phyloP scores from a whole-genome alignment of 2,888 invertebrate species.

The Nineta flava region DNA sequence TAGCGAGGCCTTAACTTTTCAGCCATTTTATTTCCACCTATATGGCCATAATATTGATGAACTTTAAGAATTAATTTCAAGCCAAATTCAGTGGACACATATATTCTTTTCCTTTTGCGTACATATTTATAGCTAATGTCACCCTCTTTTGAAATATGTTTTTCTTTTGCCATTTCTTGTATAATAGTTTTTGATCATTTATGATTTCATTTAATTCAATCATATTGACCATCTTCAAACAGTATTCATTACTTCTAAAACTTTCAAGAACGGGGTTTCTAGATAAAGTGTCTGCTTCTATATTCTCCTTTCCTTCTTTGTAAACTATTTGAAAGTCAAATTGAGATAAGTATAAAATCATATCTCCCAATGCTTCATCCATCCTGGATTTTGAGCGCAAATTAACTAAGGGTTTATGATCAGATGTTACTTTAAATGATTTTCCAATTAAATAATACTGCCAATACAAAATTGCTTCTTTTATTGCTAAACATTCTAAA shows the following conservation, averaged over 20 bases:
- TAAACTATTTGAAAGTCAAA: neutral
- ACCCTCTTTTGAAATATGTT: neutral
- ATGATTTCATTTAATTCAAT: neutral
- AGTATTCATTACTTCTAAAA: neutral
- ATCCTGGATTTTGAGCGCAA: neutral
- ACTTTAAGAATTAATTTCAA: neutral
- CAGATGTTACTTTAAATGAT: neutral
- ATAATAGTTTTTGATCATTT: neutral
- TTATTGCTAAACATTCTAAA: neutral
- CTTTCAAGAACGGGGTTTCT: neutral
- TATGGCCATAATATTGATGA: slow-evolving; percentile 1
- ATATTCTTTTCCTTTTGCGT: neutral
- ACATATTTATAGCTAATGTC: neutral
- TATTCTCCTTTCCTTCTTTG: neutral
- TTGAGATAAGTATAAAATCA: neutral
- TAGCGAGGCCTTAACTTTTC: neutral
- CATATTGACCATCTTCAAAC: neutral
- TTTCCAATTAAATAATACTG: neutral
- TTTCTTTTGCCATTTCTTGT: neutral
- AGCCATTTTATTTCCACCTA: neutral
- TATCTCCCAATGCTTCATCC: neutral
- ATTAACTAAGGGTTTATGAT: neutral
- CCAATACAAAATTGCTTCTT: neutral
- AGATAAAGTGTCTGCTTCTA: neutral
- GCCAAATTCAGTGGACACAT: neutral